Percentiles rank a stretch among this genome's conserved stretches.
phyloP scores from a whole-genome alignment of 2,888 invertebrate genomes.

The Lycophotia porphyrea region DNA sequence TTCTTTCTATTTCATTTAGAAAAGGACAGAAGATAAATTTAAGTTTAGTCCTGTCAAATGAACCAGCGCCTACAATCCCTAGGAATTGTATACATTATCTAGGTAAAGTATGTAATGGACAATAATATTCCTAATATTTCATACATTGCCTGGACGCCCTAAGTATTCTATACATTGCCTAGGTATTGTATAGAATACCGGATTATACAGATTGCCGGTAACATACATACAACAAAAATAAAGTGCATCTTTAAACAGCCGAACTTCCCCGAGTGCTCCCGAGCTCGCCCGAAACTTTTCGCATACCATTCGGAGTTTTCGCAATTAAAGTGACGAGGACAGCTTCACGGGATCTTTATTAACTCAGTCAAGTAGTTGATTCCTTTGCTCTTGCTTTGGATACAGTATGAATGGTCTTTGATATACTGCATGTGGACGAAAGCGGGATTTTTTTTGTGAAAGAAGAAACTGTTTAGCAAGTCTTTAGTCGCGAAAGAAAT shows the following conservation, averaged over 20 bases:
- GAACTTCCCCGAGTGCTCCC: conserved; percentile 44
- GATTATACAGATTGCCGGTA: no score
- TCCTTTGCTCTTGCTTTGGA: conserved; percentile 58
- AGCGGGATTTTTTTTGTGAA: background rate
- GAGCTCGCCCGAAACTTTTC: conserved; percentile 66
- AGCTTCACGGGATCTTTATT: conserved; percentile 77
- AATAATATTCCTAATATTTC: no score
- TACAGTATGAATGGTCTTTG: conserved; percentile 17
- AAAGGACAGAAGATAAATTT: no score
- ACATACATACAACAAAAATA: conserved; percentile 40
- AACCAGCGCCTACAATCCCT: no score
- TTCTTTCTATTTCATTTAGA: no score
- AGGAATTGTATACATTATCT: no score
- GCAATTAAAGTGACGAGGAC: conserved; percentile 79
- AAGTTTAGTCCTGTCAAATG: no score
- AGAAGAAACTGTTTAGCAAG: background rate
- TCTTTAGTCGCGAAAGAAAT: background rate
- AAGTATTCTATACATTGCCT: no score
- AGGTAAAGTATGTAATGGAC: no score
- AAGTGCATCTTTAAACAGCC: conserved; percentile 53
- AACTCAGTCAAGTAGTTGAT: conserved; percentile 67
- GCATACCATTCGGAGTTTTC: conserved; percentile 67
- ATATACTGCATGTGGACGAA: background rate
- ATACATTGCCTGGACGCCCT: no score
- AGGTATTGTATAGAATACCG: no score